These are phyloP conservation scores for Rhea americana DNA, from an alignment of 2,113 vertebrate species.

Conservation along the genomic window DNA sequence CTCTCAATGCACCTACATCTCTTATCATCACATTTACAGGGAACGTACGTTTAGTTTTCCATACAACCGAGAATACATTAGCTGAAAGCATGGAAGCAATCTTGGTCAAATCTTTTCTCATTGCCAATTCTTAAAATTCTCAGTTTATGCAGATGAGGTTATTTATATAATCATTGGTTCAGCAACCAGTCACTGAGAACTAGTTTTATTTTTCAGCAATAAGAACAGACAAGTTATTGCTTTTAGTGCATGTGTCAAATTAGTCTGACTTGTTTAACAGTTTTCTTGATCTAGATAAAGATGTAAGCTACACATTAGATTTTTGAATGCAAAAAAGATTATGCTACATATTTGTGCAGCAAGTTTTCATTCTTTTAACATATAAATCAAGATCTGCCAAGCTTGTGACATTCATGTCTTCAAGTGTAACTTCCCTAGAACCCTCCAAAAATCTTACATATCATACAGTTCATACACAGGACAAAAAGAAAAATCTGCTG, in stretches of 20 bases:
- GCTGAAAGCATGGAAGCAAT: background rate
- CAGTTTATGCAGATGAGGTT: background rate
- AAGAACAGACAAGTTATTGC: slow-evolving; percentile 42
- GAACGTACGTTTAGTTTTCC: accelerated
- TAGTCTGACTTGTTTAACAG: background rate
- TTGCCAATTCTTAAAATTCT: accelerated
- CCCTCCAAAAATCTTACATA: background rate
- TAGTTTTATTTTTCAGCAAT: background rate
- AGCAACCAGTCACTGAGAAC: background rate
- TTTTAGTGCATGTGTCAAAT: background rate
- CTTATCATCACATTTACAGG: background rate
- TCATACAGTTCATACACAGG: background rate
- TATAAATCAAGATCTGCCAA: background rate
- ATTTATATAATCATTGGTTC: background rate
- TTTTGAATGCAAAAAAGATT: background rate
- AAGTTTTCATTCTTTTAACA: background rate
- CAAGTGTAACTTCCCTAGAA: background rate
- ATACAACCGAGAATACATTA: background rate
- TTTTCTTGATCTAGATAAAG: background rate
- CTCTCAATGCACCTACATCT: accelerated
- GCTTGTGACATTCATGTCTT: accelerated
- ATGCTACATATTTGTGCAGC: slow-evolving; percentile 49
- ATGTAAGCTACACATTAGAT: background rate
- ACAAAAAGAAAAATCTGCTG: background rate
- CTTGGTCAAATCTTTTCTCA: background rate